Evolutionary conservation across 2,113 vertebrate genomes (phyloP).

Genomic region (Neoarius graeffei): DNA sequence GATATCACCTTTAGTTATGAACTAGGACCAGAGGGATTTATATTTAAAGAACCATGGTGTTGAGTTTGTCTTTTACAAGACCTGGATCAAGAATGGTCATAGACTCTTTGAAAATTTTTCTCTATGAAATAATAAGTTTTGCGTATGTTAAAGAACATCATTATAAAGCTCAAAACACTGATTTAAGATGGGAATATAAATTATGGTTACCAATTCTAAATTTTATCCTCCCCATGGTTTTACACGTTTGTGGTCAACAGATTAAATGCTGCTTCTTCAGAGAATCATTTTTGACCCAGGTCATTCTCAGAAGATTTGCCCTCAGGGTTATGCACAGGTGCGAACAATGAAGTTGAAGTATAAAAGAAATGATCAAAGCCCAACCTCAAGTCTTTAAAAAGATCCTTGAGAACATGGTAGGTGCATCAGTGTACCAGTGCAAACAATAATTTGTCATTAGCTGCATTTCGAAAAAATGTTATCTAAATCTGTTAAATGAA

Average conservation of each 20-base stretch:
- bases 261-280: not conserved
- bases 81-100: conserved; percentile 36
- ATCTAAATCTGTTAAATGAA: not conserved
- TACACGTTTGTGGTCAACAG: not conserved
- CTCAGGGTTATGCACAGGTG: conserved; percentile 24
- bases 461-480: not conserved
- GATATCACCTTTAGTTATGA: not conserved
- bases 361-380: not conserved
- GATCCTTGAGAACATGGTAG: not conserved
- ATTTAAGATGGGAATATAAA: not conserved
- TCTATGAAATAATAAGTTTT: not conserved
- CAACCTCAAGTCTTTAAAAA: not conserved
- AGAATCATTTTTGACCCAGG: conserved; percentile 34
- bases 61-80: conserved; percentile 7
- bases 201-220: not conserved
- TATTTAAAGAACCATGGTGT: not conserved
- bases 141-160: not conserved
- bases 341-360: not conserved
- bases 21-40: not conserved
- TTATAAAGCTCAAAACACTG: not conserved
- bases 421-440: not conserved
- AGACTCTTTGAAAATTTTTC: not conserved
- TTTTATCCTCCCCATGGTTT: not conserved
- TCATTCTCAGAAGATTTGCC: not conserved
- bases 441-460: not conserved